Conservation (phyloP, 1,140 invertebrate species). For the Tetramorium simillimum region DNA sequence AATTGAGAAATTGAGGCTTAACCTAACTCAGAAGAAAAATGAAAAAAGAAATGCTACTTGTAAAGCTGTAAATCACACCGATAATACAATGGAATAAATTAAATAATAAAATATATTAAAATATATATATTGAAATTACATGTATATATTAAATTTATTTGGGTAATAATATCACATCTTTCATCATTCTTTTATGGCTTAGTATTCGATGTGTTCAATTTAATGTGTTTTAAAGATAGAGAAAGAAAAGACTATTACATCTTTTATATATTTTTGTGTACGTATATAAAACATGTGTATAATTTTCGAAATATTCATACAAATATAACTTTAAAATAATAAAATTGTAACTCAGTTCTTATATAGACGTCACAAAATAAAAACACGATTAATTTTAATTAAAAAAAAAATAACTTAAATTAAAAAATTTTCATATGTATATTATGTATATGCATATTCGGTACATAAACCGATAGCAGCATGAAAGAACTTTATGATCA, state of each 20-base stretch:
- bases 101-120: not conserved
- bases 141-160: not conserved
- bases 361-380: not conserved
- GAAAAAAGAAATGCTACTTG: not conserved
- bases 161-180: not conserved
- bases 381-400: constrained; percentile 9
- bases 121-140: not conserved
- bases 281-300: not conserved
- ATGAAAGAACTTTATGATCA: constrained; percentile 15
- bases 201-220: not conserved
- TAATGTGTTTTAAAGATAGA: not conserved
- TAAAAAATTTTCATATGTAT: not conserved
- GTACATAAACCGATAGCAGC: not conserved
- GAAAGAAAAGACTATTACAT: not conserved
- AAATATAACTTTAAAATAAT: not conserved
- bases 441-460: not conserved
- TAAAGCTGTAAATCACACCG: not conserved
- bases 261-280: not conserved
- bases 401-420: constrained; percentile 14
- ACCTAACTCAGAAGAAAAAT: not conserved
- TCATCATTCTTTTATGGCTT: not conserved
- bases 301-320: not conserved
- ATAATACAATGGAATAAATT: not conserved
- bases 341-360: not conserved
- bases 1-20: not conserved